phyloP scores from a whole-genome alignment of 1,140 invertebrate species.

The Formica exsecta region DNA sequence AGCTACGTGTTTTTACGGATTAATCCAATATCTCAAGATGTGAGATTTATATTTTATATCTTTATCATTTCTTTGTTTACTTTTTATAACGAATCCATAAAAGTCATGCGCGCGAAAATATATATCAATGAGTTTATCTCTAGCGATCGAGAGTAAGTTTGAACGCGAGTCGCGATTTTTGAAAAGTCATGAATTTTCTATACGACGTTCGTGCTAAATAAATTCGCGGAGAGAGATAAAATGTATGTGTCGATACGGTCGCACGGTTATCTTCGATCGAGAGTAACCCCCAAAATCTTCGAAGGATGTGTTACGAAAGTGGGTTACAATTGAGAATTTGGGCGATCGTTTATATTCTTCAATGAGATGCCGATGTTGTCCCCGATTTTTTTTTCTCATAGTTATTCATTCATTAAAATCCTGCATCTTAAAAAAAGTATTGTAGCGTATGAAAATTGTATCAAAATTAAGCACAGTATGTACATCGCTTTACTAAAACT shows the following conservation, averaged over 20 bases:
- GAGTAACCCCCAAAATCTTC: conserved; percentile 67
- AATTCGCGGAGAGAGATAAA: conserved; percentile 55
- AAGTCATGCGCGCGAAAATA: not conserved
- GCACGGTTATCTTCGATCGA: conserved; percentile 67
- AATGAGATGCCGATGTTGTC: not conserved
- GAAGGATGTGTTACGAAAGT: conserved; percentile 39
- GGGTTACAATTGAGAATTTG: conserved; percentile 37
- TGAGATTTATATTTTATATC: not conserved
- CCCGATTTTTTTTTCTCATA: not conserved
- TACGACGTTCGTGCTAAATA: conserved; percentile 62
- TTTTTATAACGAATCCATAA: not conserved
- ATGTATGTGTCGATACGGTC: conserved; percentile 21
- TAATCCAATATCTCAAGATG: not conserved
- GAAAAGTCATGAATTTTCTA: conserved; percentile 44
- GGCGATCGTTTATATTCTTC: not conserved
- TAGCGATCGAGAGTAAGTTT: not conserved
- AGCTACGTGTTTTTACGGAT: not conserved
- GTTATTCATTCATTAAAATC: not conserved
- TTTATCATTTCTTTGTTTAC: not conserved
- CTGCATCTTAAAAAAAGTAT: not conserved
- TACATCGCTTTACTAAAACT: not conserved
- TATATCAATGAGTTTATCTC: not conserved
- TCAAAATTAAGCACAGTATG: not conserved
- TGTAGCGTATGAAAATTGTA: not conserved
- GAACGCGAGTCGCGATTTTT: conserved; percentile 25